These are phyloP conservation scores for Calliopum simillimum DNA, from an alignment of 2,888 invertebrate species.

Conservation along the genomic window DNA sequence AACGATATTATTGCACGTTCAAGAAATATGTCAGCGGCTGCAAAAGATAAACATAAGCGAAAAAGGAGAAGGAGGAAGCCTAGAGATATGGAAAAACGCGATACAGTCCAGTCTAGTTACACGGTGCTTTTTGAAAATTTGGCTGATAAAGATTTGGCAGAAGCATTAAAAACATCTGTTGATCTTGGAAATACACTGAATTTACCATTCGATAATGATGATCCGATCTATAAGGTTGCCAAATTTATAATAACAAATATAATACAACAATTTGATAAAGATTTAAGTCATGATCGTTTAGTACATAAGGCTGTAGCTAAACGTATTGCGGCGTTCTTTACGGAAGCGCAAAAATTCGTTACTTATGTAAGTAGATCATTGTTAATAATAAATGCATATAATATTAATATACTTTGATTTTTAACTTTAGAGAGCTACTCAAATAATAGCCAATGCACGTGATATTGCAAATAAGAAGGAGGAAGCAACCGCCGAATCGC, in stretches of 20 bases:
- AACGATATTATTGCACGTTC: conserved; percentile 47
- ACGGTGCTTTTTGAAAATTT: conserved; percentile 54
- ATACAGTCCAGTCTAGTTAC: conserved; percentile 48
- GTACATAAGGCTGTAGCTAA: conserved; percentile 45
- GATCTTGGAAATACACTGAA: conserved; percentile 51
- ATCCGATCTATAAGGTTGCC: conserved; percentile 63
- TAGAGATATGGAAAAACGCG: conserved; percentile 30
- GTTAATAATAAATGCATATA: not conserved
- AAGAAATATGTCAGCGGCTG: conserved; percentile 13
- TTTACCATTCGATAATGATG: conserved; percentile 51
- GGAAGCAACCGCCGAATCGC: not conserved
- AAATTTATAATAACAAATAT: conserved; percentile 61
- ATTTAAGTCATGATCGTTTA: conserved; percentile 56
- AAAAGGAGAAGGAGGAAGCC: not conserved
- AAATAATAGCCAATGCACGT: conserved; percentile 55
- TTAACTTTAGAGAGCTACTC: conserved; percentile 56
- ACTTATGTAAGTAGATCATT: conserved; percentile 52
- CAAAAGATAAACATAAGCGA: conserved; percentile 33
- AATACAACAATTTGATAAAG: conserved; percentile 55
- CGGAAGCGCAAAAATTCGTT: conserved; percentile 59
- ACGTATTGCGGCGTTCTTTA: conserved; percentile 55
- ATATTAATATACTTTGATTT: not conserved
- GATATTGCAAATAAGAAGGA: conserved; percentile 33
- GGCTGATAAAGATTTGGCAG: conserved; percentile 56
- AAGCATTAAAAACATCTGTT: conserved; percentile 59